Conservation (phyloP, 1,140 invertebrate genomes). For the Acyrthosiphon pisum region DNA sequence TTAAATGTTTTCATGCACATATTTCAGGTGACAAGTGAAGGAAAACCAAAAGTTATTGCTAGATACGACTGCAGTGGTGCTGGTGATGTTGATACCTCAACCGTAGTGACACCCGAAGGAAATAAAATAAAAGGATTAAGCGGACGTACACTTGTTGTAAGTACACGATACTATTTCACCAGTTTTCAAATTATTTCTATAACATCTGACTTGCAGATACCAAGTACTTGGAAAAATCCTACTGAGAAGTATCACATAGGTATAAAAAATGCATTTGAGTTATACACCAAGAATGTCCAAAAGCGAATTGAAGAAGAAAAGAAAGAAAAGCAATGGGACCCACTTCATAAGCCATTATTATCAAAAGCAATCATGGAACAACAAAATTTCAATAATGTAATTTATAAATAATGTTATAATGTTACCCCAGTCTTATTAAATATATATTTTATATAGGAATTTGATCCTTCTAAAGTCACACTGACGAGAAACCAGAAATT, state of each 20-base stretch:
- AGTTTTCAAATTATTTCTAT: background rate
- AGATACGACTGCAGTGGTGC: constrained; percentile 94
- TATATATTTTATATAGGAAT: constrained; percentile 62
- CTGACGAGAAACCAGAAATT: constrained; percentile 78
- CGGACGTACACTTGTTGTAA: constrained; percentile 86
- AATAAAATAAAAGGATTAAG: constrained; percentile 84
- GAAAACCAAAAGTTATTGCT: constrained; percentile 92
- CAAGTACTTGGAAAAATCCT: constrained; percentile 83
- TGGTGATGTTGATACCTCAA: constrained; percentile 91
- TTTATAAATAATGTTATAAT: background rate
- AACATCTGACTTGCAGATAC: constrained; percentile 71
- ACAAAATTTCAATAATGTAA: constrained; percentile 56
- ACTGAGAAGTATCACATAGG: constrained; percentile 83
- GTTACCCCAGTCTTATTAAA: background rate
- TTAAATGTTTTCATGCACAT: constrained; percentile 59
- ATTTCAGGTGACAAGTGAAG: constrained; percentile 81
- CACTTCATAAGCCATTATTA: constrained; percentile 76
- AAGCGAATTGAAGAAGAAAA: constrained; percentile 84
- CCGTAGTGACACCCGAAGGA: constrained; percentile 77
- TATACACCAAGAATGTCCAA: constrained; percentile 84
- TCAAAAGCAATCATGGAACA: constrained; percentile 68
- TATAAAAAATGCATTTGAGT: constrained; percentile 82
- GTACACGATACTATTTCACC: background rate
- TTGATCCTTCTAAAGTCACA: constrained; percentile 64
- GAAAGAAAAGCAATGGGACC: constrained; percentile 87